These are phyloP conservation scores for Buphagus erythrorhynchus DNA, from an alignment of 2,797 vertebrate species.

Conservation along the genomic window DNA sequence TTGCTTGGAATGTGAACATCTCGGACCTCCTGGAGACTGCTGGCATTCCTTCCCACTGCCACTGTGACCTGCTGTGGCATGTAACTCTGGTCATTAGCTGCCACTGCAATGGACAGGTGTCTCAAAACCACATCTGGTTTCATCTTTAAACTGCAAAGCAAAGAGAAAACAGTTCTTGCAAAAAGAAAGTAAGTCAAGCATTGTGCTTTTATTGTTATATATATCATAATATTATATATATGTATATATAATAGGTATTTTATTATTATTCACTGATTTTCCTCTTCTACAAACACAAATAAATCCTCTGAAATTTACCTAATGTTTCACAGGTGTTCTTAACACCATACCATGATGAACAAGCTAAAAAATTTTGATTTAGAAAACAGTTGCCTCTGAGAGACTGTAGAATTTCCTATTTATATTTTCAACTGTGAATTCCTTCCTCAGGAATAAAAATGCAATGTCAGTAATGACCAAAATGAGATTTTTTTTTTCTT, in stretches of 20 bases:
- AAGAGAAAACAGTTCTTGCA: neutral
- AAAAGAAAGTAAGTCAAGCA: neutral
- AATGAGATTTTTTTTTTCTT: neutral
- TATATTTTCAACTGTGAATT: neutral
- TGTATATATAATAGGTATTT: too few species aligned
- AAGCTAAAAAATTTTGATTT: neutral
- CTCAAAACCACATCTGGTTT: conserved; percentile 93
- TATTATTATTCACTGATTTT: neutral
- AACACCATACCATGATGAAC: fast-evolving
- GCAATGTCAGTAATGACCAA: neutral
- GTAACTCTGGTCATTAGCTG: conserved; percentile 95
- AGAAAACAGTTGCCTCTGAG: neutral
- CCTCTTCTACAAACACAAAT: neutral
- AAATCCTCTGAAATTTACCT: neutral
- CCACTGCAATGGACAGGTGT: conserved; percentile 92
- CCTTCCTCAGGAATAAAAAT: neutral
- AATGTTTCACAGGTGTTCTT: neutral
- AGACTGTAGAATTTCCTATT: neutral
- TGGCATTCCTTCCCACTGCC: conserved; percentile 89
- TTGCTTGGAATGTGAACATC: conserved; percentile 97
- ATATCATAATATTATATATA: neutral
- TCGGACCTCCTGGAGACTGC: conserved; percentile 91
- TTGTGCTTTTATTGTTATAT: neutral
- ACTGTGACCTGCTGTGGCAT: conserved; percentile 98
- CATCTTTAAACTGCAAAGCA: conserved; percentile 89